Percentiles rank a stretch among this genome's conserved stretches.
These are phyloP conservation scores for Drosophila ananassae DNA, from an alignment of 1,140 invertebrate species.

Conservation along the genomic window DNA sequence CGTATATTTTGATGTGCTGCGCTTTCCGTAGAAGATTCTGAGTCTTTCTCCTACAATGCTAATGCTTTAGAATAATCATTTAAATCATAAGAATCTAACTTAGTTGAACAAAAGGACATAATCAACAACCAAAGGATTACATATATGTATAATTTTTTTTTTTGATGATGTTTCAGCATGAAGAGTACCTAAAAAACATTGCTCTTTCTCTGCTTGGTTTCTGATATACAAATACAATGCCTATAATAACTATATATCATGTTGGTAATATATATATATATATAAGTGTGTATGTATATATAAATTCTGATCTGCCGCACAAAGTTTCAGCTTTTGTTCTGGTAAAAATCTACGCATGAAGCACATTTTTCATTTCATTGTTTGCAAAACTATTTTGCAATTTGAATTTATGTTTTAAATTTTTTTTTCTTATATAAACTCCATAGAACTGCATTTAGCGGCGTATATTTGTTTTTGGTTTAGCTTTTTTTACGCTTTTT, in stretches of 20 bases:
- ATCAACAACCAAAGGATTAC: slow-evolving; percentile 43
- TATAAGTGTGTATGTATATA: slow-evolving; percentile 47
- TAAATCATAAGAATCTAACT: slow-evolving; percentile 47
- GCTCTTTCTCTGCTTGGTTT: slow-evolving; percentile 55
- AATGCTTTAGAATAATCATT: slow-evolving; percentile 36
- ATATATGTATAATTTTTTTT: slow-evolving; percentile 17
- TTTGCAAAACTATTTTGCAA: slow-evolving; percentile 69
- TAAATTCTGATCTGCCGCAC: slow-evolving; percentile 76
- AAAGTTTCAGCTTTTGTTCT: slow-evolving; percentile 76
- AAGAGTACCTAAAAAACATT: slow-evolving; percentile 71
- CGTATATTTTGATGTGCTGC: slow-evolving; percentile 36
- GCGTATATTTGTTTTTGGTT: slow-evolving; percentile 42
- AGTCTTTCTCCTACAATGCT: slow-evolving; percentile 61
- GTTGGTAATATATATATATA: slow-evolving; percentile 45
- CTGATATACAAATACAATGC: slow-evolving; percentile 79
- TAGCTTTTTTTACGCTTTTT: slow-evolving; percentile 48
- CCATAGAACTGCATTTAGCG: slow-evolving; percentile 58
- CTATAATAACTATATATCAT: slow-evolving; percentile 70
- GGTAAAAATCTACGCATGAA: slow-evolving; percentile 80
- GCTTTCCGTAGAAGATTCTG: slow-evolving; percentile 25
- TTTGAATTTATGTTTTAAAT: slow-evolving; percentile 53
- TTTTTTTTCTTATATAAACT: slow-evolving; percentile 56
- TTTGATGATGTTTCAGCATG: slow-evolving; percentile 44
- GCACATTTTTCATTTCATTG: slow-evolving; percentile 50
- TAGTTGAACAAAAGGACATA: slow-evolving; percentile 45